These are phyloP conservation scores for Trichonephila inaurata DNA, from an alignment of 1,140 invertebrate genomes.

Conservation along the genomic window DNA sequence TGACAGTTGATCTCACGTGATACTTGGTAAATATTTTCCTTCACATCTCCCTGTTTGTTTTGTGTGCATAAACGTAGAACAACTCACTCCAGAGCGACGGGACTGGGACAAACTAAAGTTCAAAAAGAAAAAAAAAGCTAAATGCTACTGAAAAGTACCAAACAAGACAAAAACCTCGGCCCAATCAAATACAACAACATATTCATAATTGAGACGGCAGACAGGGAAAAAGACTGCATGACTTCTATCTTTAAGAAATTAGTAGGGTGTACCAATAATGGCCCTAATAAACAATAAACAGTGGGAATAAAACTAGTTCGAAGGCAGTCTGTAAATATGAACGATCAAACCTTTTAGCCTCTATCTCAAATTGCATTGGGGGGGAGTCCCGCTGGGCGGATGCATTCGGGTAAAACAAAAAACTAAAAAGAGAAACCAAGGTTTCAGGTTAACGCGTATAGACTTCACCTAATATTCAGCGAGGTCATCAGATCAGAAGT, in stretches of 20 bases:
- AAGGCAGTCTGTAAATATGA: not conserved
- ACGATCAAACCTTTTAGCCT: conserved; percentile 36
- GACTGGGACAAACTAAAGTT: too few species aligned
- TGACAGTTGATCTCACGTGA: too few species aligned
- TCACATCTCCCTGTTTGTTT: too few species aligned
- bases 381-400: conserved; percentile 15
- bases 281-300: not conserved
- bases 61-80: too few species aligned
- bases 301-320: not conserved
- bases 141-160: too few species aligned
- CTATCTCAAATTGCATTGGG: not conserved
- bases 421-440: conserved; percentile 35
- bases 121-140: too few species aligned
- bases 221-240: not conserved
- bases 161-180: too few species aligned
- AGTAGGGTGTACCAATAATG: not conserved
- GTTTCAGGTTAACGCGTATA: conserved; percentile 26
- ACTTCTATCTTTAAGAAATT: not conserved
- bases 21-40: too few species aligned
- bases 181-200: too few species aligned
- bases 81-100: too few species aligned
- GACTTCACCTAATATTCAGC: conserved; percentile 30
- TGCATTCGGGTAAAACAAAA: not conserved
- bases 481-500: conserved; percentile 46
- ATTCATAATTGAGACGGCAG: not conserved